Evolutionary conservation across 2,113 vertebrate species (phyloP), one percentile per base, ranked within the genome.

Genomic region (Arizona elegans): DNA sequence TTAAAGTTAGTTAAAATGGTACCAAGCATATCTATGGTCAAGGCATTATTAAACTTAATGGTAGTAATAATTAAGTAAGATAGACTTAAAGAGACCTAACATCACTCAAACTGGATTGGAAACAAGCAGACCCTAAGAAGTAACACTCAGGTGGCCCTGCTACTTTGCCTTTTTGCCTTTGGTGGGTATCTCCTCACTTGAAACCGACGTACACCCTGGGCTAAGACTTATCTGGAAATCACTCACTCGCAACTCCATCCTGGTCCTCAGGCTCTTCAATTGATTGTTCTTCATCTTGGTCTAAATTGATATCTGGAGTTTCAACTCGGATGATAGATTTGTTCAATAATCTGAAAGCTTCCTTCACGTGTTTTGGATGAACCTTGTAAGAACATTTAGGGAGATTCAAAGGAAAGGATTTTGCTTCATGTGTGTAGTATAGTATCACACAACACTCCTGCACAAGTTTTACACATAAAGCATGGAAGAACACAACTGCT

Each of bases 311-410:
- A 91, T 99, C 99, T 10, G 99, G 99, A 3, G 99, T 99, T 97
- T 99, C 99, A 92, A 99, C 99, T 93, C 99, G 97, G 96, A 99
- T 99, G 95, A 99, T 99, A 55, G 99, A 99, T 94, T 99, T 99
- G 98, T 99, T 99, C 93, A 99, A 97, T 89, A 99, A 98, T 88
- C 99, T 98, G 97, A 99, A 99, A 0, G 99, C 99, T 97, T 99
- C 99, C 94, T 99, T 99, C 65, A 99, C 99, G 0, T 99, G 99
- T 96, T 99, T 99, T 13, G 99, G 99, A 91, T 99, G 99, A 90
- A 99, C 99, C 99, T 99, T 94, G 90, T 90, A 12, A 94, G 96
- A 21, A 94, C 86, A 93, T 92, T 29, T 85, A 65, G 92, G 33
- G 5, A n/a, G 2, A 59, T 0, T 13, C n/a, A 86, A 21, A 50